Conservation (phyloP, 2,888 invertebrate genomes). For the Gastracanthus pulcherrimus region DNA sequence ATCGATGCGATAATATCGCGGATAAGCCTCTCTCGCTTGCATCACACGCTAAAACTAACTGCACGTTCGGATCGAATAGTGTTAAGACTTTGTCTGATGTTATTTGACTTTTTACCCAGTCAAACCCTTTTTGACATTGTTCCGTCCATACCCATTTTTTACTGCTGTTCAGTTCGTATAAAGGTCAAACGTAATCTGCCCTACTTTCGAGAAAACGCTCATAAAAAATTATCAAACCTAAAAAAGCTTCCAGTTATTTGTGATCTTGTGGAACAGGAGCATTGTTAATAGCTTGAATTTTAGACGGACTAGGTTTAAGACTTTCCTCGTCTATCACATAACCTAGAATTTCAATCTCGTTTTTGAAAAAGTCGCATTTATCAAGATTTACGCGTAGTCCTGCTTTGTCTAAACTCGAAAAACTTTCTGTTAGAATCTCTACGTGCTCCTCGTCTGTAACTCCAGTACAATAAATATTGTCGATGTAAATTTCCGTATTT, state of each 20-base stretch:
- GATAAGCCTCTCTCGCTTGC: constrained; percentile 6
- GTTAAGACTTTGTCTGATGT: constrained; percentile 7
- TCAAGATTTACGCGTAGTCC: constrained; percentile 64
- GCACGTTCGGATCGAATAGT: background rate
- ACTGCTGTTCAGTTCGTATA: constrained; percentile 63
- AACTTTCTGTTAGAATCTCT: constrained; percentile 61
- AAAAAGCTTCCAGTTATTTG: constrained; percentile 57
- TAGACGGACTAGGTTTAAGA: constrained; percentile 21
- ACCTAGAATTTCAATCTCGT: constrained; percentile 61
- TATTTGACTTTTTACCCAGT: constrained; percentile 28
- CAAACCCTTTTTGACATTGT: constrained; percentile 21
- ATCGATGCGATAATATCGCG: constrained; percentile 45
- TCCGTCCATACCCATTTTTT: constrained; percentile 57
- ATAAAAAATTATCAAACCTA: constrained; percentile 70
- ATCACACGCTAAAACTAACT: constrained; percentile 40
- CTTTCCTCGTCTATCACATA: constrained; percentile 44
- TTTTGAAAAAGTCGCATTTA: constrained; percentile 66
- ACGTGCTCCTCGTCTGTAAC: constrained; percentile 62
- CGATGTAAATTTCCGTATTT: too few species aligned
- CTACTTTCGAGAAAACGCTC: constrained; percentile 67
- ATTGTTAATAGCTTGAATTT: too few species aligned
- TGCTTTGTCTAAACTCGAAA: constrained; percentile 60
- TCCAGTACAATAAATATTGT: constrained; percentile 66
- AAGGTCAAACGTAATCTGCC: constrained; percentile 63
- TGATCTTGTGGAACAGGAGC: too few species aligned